Percentiles rank a stretch among this genome's conserved stretches.
phyloP scores from a whole-genome alignment of 2,888 invertebrate genomes.

The Netelia melanura region DNA sequence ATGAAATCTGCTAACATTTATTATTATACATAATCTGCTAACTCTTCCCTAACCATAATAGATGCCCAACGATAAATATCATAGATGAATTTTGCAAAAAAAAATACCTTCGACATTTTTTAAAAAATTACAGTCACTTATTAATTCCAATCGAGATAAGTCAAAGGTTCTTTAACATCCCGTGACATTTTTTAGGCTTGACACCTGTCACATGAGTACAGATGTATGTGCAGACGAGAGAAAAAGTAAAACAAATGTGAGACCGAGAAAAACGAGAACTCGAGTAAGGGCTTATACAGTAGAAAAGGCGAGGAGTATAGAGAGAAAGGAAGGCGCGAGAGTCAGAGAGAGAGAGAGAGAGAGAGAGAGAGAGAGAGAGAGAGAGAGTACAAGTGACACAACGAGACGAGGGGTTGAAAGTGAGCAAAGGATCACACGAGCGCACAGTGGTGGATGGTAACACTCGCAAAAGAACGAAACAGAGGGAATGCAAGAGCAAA shows the following conservation, averaged over 20 bases:
- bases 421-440: slow-evolving; percentile 67
- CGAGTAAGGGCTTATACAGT: slow-evolving; percentile 34
- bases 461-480: slow-evolving; percentile 60
- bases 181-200: slow-evolving; percentile 31
- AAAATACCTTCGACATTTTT: background rate
- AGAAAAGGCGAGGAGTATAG: slow-evolving; percentile 58
- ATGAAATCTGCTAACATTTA: too few relatives aligned
- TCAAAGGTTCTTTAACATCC: slow-evolving; percentile 10
- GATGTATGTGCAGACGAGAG: slow-evolving; percentile 61
- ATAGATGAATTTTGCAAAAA: background rate
- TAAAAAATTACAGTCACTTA: background rate
- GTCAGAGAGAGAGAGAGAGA: slow-evolving; percentile 61
- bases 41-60: too few relatives aligned
- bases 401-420: slow-evolving; percentile 65
- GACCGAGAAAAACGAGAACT: slow-evolving; percentile 57
- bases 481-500: slow-evolving; percentile 57
- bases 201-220: slow-evolving; percentile 79
- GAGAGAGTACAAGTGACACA: slow-evolving; percentile 24
- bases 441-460: slow-evolving; percentile 59
- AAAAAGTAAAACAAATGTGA: slow-evolving; percentile 42
- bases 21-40: too few relatives aligned
- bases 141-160: background rate
- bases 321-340: slow-evolving; percentile 54
- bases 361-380: slow-evolving; percentile 60
- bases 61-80: background rate